phyloP scores from a whole-genome alignment of 2,888 invertebrate species.

The Chrysolina americana region DNA sequence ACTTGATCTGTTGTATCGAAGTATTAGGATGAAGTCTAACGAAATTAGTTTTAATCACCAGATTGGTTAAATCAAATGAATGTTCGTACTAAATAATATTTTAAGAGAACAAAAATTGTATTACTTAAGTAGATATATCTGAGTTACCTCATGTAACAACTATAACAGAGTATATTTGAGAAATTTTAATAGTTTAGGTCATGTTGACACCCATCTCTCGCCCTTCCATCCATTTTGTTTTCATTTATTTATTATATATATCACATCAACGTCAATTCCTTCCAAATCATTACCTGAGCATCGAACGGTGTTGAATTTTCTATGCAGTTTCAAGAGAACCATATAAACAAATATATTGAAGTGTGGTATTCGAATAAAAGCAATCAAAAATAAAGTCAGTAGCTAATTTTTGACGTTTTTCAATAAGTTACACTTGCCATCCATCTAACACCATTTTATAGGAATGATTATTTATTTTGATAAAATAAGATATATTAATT shows the following conservation, averaged over 20 bases:
- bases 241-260: slow-evolving; percentile 50
- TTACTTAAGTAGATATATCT: slow-evolving; percentile 63
- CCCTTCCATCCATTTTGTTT: slow-evolving; percentile 38
- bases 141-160: slow-evolving; percentile 59
- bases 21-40: slow-evolving; percentile 14
- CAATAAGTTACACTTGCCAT: no score
- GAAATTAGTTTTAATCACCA: slow-evolving; percentile 14
- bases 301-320: slow-evolving; percentile 42
- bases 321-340: neutral
- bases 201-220: slow-evolving; percentile 55
- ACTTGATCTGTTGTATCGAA: slow-evolving; percentile 22
- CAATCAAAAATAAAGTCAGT: no score
- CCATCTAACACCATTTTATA: no score
- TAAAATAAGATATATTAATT: no score
- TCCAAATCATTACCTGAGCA: slow-evolving; percentile 43
- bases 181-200: slow-evolving; percentile 57
- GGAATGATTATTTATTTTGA: no score
- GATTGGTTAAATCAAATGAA: slow-evolving; percentile 51
- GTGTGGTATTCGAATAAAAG: no score
- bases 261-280: slow-evolving; percentile 49
- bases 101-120: slow-evolving; percentile 52
- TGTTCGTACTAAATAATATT: slow-evolving; percentile 59
- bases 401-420: no score
- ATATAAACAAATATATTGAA: neutral
- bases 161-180: slow-evolving; percentile 58